A percentile compares a stretch with the other conserved stretches of the same genome.
These are phyloP conservation scores for Trichogramma dendrolimi DNA, from an alignment of 2,888 invertebrate species.

Conservation along the genomic window DNA sequence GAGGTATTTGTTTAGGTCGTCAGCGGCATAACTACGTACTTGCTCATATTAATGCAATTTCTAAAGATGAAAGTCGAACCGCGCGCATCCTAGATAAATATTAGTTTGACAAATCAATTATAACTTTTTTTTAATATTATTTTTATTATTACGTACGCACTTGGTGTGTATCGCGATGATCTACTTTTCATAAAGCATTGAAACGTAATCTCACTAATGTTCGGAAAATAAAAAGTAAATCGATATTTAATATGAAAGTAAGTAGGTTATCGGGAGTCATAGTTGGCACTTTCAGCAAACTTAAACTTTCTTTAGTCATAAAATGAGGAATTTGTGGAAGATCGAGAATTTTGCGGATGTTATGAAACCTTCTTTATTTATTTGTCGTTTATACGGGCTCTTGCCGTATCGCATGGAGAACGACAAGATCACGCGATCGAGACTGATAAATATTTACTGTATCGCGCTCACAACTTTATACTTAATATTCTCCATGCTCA, in stretches of 20 bases:
- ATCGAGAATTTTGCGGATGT: slow-evolving; percentile 31
- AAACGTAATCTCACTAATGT: too few species aligned
- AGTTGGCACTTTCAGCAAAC: too few species aligned
- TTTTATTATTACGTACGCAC: background rate
- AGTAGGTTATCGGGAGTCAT: too few species aligned
- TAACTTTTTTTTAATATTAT: background rate
- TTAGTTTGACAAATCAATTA: background rate
- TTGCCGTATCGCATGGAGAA: slow-evolving; percentile 35
- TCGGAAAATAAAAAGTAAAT: too few species aligned
- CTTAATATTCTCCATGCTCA: background rate
- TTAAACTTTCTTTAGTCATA: too few species aligned
- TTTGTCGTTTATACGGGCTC: slow-evolving; percentile 33
- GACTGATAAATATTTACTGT: slow-evolving; percentile 24
- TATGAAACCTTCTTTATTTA: slow-evolving; percentile 33
- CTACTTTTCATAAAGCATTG: too few species aligned
- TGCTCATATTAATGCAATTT: slow-evolving; percentile 41
- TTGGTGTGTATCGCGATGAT: background rate
- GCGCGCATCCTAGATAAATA: too few species aligned
- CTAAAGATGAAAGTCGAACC: slow-evolving; percentile 17
- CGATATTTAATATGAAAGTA: too few species aligned
- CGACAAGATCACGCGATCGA: slow-evolving; percentile 24
- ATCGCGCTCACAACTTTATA: slow-evolving; percentile 17
- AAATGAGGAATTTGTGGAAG: slow-evolving; percentile 3
- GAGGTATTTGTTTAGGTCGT: slow-evolving; percentile 33
- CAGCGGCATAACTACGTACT: slow-evolving; percentile 41